A percentile compares a stretch with the other conserved stretches of the same genome.
phyloP scores from a whole-genome alignment of 2,797 vertebrate genomes.

The Phalanger gymnotis region DNA sequence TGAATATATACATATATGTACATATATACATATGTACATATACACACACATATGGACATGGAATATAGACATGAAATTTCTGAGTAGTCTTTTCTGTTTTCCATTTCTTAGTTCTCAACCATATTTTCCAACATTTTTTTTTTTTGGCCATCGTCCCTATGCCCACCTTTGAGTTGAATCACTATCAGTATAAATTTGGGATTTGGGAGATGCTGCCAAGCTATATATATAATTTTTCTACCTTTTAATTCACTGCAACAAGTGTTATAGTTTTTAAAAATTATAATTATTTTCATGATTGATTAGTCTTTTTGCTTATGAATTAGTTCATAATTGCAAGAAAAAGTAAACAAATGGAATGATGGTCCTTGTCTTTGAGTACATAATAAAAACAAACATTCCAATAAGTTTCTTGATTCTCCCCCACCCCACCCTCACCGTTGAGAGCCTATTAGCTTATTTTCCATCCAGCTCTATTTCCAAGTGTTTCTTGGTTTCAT shows the following conservation, averaged over 20 bases:
- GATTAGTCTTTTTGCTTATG: neutral
- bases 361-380: neutral
- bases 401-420: neutral
- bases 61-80: too few species aligned
- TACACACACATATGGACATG: too few species aligned
- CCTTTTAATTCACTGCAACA: neutral
- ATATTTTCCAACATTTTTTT: too few species aligned
- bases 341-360: neutral
- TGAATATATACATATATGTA: too few species aligned
- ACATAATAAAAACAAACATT: neutral
- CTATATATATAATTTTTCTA: neutral
- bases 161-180: neutral
- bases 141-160: neutral
- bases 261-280: neutral
- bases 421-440: too few species aligned
- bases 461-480: neutral
- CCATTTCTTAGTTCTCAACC: too few species aligned
- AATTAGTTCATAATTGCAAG: neutral
- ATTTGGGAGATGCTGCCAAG: neutral
- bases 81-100: too few species aligned
- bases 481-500: neutral
- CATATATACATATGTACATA: too few species aligned
- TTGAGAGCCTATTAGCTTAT: neutral
- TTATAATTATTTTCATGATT: neutral
- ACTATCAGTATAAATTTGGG: neutral